Evolutionary conservation across 2,888 invertebrate species (phyloP), one percentile per base, ranked within the genome.

Genomic region (Stenodema calcarata): DNA sequence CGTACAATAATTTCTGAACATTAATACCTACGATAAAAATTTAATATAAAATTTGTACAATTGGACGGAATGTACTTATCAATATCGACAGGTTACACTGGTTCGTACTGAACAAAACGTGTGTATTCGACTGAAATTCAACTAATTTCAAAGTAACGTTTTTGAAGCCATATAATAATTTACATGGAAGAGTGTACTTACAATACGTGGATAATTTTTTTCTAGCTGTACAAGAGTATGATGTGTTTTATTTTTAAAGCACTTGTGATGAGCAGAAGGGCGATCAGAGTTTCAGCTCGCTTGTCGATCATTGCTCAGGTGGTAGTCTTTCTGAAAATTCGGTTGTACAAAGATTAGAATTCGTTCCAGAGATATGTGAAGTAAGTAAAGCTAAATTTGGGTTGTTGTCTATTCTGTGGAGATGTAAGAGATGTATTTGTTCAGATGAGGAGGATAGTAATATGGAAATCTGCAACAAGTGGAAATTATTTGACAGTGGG

Each of bases 21-120:
- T 50, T n/a, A 6, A n/a, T 6, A 50, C n/a, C n/a, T 50, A 50
- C 50, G n/a, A 50, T 18, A 50, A 50, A 50, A 50, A 50, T 50
- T 16, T 18, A 50, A 18, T 62, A 62, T 23, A 62, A 12, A 47
- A 23, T 87, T 87, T 87, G 82, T 87, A 87, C 87, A 87, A 73
- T 70, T 75, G 87, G 87, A 87, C 87, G 87, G 87, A 87, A 87
- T 87, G 82, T 75, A 73, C 18, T 80, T 80, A 1, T 0, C 30
- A 27, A 23, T 78, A 42, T 75, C 42, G 23, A 62, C 62, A 23
- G 27, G 11, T 16, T 16, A 6, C 14, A 16, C 16, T n/a, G 50
- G 50, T n/a, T n/a, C n/a, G n/a, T n/a, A n/a, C n/a, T n/a, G n/a
- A n/a, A 16, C n/a, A n/a, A 50, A 16, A 50, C n/a, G n/a, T 35